These are phyloP conservation scores for Heteromurus nitidus DNA, from an alignment of 2,888 invertebrate genomes.

Conservation along the genomic window DNA sequence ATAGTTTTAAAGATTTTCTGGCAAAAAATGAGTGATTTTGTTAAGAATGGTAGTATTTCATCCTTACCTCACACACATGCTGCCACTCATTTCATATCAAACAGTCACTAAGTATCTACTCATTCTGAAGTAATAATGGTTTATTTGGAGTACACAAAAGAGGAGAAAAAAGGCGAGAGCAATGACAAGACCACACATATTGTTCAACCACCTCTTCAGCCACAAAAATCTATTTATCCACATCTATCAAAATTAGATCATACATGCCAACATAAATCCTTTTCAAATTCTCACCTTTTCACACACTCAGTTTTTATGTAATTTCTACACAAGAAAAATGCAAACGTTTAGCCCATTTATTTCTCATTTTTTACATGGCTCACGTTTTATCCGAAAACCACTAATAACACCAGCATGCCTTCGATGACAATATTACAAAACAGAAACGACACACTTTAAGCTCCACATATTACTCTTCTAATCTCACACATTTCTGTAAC, in stretches of 20 bases:
- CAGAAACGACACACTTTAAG: conserved; percentile 10
- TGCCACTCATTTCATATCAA: too few relatives aligned
- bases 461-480: too few relatives aligned
- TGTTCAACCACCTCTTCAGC: not conserved
- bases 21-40: too few relatives aligned
- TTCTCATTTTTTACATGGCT: not conserved
- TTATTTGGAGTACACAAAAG: not conserved
- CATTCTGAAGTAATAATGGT: not conserved
- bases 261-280: not conserved
- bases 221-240: conserved; percentile 1
- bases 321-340: too few relatives aligned
- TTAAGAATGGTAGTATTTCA: too few relatives aligned
- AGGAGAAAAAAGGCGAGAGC: not conserved
- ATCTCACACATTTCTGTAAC: too few relatives aligned
- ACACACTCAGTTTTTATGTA: too few relatives aligned
- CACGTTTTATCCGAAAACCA: conserved; percentile 5
- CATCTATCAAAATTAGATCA: conserved; percentile 9
- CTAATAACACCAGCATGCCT: conserved; percentile 7
- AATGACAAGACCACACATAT: conserved; percentile 4
- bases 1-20: too few relatives aligned
- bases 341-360: too few relatives aligned
- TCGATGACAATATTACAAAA: not conserved
- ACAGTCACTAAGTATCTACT: conserved; percentile 2
- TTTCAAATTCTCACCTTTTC: too few relatives aligned
- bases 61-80: too few relatives aligned